Evolutionary conservation across 2,888 invertebrate species (phyloP), one percentile per base, ranked within the genome.

Genomic region (Myopa testacea): DNA sequence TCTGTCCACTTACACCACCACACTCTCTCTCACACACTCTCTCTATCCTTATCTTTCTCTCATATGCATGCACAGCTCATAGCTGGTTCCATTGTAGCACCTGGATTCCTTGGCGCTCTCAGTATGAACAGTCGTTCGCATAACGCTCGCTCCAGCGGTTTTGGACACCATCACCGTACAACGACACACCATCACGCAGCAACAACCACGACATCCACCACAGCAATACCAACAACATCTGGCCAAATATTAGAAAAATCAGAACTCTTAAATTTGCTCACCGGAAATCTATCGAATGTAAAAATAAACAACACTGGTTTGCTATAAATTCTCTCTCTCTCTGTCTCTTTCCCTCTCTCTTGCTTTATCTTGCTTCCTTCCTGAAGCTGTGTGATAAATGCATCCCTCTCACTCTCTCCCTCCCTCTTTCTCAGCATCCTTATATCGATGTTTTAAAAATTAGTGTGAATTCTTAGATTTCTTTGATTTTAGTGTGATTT

Each of bases 21-120:
- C 74, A n/a, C 73, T 26, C 62, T 16, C 69, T 55, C 26, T 65
- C 63, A 75, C 74, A n/a, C 73, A 3, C 62, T 16, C 69, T 55
- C 26, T 65, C 38, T 55, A 77, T 63, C 62, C 3, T 45, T 45
- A 1, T 45, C 45, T 45, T 45, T 45, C 45, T 10, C 45, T 45
- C 45, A 45, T 45, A 45, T 74, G 78, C 70, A 78, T 76, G 79
- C 77, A 81, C 83, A 88, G 88, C 85, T 88, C 80, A 87, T 88
- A 80, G 87, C 88, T 81, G 88, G 88, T 80, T 88, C 88, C 63
- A 87, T 88, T 82, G 86, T 88, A 77, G 88, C 88, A 77, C 88
- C 88, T 68, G 88, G 88, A 85, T 88, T 88, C 82, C 84, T 87
- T 80, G 87, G 88, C 78, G 88, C 87, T 60, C 83, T 88, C 75